These are phyloP conservation scores for Plutomurus gul DNA, from an alignment of 1,140 invertebrate genomes.

Conservation along the genomic window DNA sequence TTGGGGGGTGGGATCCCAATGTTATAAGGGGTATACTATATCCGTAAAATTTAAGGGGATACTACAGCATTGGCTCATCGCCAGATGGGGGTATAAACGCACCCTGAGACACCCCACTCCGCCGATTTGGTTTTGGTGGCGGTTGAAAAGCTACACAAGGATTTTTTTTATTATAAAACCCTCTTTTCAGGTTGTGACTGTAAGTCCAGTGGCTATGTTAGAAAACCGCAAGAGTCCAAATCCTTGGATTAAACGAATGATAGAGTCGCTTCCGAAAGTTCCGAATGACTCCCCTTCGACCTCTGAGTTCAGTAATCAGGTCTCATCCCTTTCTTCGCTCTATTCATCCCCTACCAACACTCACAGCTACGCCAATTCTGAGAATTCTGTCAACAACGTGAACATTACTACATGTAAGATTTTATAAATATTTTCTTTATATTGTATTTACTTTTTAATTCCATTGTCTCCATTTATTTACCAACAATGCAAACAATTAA, in stretches of 20 bases:
- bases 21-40: no score
- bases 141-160: no score
- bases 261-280: conserved; percentile 53
- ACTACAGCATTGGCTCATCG: no score
- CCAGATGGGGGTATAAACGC: no score
- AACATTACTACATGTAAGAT: conserved; percentile 46
- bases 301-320: conserved; percentile 63
- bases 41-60: no score
- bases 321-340: conserved; percentile 58
- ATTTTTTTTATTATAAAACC: background rate
- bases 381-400: conserved; percentile 48
- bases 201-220: conserved; percentile 50
- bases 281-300: conserved; percentile 66
- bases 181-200: conserved; percentile 28
- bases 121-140: background rate
- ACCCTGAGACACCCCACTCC: no score
- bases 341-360: conserved; percentile 48
- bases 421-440: background rate
- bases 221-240: conserved; percentile 37
- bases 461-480: no score
- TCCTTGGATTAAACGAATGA: conserved; percentile 33
- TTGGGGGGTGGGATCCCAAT: no score
- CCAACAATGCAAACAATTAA: no score
- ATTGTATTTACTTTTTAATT: no score
- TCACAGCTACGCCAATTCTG: conserved; percentile 47